Evolutionary conservation across 2,797 vertebrate genomes (phyloP).

Genomic region (Hapalemur alaotrensis): DNA sequence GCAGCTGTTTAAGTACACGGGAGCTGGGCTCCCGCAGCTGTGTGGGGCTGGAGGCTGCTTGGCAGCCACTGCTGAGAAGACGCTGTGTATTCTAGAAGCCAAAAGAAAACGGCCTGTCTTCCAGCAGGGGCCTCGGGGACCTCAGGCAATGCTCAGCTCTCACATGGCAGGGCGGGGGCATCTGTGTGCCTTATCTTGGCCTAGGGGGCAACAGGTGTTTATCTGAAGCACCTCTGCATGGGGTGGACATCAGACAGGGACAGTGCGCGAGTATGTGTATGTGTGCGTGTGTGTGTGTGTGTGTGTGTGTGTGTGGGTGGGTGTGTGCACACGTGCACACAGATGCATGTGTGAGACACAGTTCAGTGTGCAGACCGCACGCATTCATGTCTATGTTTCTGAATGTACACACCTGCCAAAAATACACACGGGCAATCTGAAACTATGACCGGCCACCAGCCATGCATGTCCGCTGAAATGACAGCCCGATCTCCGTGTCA

Average conservation of each 20-base stretch:
- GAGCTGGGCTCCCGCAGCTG: neutral
- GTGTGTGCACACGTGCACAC: too few relatives aligned
- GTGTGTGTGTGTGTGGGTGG: too few relatives aligned
- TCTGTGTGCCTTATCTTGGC: neutral
- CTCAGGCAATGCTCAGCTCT: neutral
- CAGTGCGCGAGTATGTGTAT: rapidly evolving
- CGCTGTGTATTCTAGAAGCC: neutral
- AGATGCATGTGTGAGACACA: neutral
- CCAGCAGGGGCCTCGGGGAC: neutral
- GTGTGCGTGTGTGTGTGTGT: neutral
- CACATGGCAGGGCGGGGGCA: neutral
- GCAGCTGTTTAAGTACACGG: conserved; percentile 31
- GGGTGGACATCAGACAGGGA: neutral
- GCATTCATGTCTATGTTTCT: neutral
- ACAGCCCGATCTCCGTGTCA: rapidly evolving
- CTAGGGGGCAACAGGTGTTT: neutral
- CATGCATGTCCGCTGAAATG: rapidly evolving
- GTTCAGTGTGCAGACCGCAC: neutral
- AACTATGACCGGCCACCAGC: neutral
- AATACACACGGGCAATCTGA: neutral
- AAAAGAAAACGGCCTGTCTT: neutral
- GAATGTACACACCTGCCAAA: neutral
- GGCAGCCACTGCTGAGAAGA: neutral
- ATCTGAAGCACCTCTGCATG: neutral
- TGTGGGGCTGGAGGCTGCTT: neutral